phyloP scores from a whole-genome alignment of 2,797 vertebrate genomes.

The Corythornis leucogaster region DNA sequence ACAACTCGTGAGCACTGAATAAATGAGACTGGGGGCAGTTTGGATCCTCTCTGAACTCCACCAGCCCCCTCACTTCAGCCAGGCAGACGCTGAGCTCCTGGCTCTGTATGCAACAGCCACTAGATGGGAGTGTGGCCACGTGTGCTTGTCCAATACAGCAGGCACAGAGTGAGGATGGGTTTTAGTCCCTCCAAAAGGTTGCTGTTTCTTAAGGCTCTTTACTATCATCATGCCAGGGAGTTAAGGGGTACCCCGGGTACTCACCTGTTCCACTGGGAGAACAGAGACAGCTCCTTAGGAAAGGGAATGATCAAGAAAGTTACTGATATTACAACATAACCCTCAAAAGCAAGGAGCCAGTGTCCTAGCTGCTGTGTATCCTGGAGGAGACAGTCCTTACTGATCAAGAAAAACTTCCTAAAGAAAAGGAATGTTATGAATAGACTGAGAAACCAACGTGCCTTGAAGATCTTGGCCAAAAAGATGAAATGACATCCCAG shows the following conservation, averaged over 20 bases:
- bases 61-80: not conserved
- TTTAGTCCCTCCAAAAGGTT: not conserved
- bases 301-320: not conserved
- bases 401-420: not conserved
- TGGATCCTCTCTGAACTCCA: not conserved
- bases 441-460: not conserved
- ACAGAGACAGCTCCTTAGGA: not conserved
- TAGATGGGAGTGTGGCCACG: conserved; percentile 56
- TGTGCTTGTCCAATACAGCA: accelerated
- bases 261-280: not conserved
- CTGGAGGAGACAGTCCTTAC: not conserved
- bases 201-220: not conserved
- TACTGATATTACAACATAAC: not conserved
- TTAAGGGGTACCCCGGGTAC: not conserved
- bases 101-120: not conserved
- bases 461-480: not conserved
- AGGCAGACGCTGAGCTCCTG: not conserved
- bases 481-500: not conserved
- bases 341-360: not conserved
- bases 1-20: not conserved
- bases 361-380: not conserved
- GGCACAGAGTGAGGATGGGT: accelerated
- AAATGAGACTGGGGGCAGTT: accelerated
- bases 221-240: not conserved
- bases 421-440: not conserved